Conservation (phyloP, 2,888 invertebrate genomes). For the Anarsia innoxiella region DNA sequence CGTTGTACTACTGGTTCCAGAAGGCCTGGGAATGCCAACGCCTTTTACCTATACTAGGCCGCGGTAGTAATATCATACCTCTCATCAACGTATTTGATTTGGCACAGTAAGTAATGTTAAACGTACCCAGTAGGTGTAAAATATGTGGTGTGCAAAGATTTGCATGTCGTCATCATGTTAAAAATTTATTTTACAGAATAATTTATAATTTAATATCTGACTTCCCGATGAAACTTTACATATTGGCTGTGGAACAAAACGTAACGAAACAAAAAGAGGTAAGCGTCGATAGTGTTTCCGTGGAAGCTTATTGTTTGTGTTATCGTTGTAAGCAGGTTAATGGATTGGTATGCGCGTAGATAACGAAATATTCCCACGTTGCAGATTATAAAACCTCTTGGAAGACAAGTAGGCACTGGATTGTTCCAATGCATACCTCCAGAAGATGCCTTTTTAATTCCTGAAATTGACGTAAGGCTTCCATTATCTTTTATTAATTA, state of each 20-base stretch:
- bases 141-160: background rate
- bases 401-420: slow-evolving; percentile 67
- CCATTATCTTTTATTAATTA: no score
- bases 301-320: slow-evolving; percentile 5
- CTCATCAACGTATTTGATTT: slow-evolving; percentile 79
- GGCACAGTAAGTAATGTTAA: slow-evolving; percentile 52
- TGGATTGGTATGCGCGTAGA: slow-evolving; percentile 3
- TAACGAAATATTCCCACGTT: slow-evolving; percentile 20
- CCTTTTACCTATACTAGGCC: slow-evolving; percentile 74
- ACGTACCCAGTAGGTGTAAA: background rate
- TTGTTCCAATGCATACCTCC: slow-evolving; percentile 70
- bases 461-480: slow-evolving; percentile 55
- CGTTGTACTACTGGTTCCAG: slow-evolving; percentile 79
- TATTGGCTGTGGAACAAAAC: slow-evolving; percentile 78
- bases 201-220: slow-evolving; percentile 58
- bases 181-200: slow-evolving; percentile 50
- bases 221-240: slow-evolving; percentile 75
- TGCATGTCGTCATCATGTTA: no score
- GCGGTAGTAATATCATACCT: slow-evolving; percentile 77
- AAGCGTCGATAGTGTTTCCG: no score
- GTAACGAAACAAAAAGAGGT: slow-evolving; percentile 67
- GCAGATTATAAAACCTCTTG: slow-evolving; percentile 75
- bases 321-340: slow-evolving; percentile 5
- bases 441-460: slow-evolving; percentile 75
- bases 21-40: slow-evolving; percentile 78